Evolutionary conservation across 1,140 invertebrate genomes (phyloP).

Genomic region (Leucophenga varia): DNA sequence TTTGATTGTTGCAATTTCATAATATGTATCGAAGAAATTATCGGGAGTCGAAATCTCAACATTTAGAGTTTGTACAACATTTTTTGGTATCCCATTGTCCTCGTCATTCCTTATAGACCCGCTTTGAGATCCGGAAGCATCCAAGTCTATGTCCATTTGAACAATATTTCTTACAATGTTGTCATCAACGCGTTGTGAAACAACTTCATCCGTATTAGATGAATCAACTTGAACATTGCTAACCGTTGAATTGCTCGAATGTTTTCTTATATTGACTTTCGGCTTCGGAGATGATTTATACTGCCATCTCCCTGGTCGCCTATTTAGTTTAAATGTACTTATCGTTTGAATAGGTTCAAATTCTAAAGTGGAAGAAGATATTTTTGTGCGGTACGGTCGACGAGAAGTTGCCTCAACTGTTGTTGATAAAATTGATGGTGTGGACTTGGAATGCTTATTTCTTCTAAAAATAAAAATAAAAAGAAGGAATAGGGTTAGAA

Average conservation of each 20-base stretch:
- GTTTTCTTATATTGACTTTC: conserved; percentile 75
- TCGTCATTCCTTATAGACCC: conserved; percentile 62
- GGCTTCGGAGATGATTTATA: conserved; percentile 86
- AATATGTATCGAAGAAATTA: conserved; percentile 79
- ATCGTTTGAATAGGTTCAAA: conserved; percentile 61
- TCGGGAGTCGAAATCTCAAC: conserved; percentile 83
- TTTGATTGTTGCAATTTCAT: conserved; percentile 85
- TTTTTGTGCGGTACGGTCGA: conserved; percentile 64
- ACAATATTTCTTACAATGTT: conserved; percentile 19
- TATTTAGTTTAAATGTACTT: conserved; percentile 75
- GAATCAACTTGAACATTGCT: neutral
- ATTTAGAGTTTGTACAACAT: conserved; percentile 74
- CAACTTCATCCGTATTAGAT: conserved; percentile 18
- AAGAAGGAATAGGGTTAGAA: no score
- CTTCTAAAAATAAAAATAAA: conserved; percentile 15
- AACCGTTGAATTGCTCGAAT: conserved; percentile 14
- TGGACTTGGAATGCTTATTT: conserved; percentile 51
- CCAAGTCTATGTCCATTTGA: conserved; percentile 60
- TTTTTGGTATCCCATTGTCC: conserved; percentile 60
- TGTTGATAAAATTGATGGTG: conserved; percentile 44
- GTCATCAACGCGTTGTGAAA: conserved; percentile 9
- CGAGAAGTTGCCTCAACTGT: conserved; percentile 55
- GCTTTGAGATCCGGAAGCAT: conserved; percentile 68
- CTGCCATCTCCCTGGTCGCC: conserved; percentile 79
- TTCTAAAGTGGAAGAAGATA: conserved; percentile 62